These are phyloP conservation scores for Smutsia temminckii DNA, from an alignment of 2,797 vertebrate genomes.

Conservation along the genomic window DNA sequence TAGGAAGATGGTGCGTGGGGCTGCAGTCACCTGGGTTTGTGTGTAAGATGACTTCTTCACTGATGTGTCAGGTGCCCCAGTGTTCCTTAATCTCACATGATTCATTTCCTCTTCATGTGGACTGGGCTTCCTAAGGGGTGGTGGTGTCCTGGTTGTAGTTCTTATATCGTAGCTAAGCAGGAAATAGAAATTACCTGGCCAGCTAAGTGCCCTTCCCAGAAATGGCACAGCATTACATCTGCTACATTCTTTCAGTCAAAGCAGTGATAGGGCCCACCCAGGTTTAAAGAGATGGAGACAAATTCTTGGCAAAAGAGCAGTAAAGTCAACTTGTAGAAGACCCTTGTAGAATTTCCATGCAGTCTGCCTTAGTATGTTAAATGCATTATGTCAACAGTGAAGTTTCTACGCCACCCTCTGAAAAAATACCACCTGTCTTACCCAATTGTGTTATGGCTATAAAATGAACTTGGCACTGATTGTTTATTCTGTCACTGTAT, in stretches of 20 bases:
- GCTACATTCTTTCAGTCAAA: background rate
- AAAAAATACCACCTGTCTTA: background rate
- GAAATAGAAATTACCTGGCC: background rate
- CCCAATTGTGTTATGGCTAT: background rate
- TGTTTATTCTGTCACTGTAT: background rate
- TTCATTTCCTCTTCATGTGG: background rate
- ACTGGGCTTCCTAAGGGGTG: background rate
- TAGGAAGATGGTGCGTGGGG: background rate
- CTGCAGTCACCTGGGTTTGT: background rate
- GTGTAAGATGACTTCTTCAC: background rate
- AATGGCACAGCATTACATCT: accelerated
- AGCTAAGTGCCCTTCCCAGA: background rate
- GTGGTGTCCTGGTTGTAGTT: background rate
- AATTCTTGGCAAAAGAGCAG: background rate
- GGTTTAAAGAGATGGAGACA: background rate
- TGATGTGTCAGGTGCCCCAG: background rate
- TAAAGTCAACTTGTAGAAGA: background rate
- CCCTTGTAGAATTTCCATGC: too few relatives aligned
- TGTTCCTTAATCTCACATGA: background rate
- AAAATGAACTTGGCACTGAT: background rate
- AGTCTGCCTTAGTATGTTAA: background rate
- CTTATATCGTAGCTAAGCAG: background rate
- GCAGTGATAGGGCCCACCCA: background rate
- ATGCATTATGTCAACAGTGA: background rate
- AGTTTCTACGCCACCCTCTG: background rate